Conservation (phyloP, 2,888 invertebrate species). For the Dynastes tityus region DNA sequence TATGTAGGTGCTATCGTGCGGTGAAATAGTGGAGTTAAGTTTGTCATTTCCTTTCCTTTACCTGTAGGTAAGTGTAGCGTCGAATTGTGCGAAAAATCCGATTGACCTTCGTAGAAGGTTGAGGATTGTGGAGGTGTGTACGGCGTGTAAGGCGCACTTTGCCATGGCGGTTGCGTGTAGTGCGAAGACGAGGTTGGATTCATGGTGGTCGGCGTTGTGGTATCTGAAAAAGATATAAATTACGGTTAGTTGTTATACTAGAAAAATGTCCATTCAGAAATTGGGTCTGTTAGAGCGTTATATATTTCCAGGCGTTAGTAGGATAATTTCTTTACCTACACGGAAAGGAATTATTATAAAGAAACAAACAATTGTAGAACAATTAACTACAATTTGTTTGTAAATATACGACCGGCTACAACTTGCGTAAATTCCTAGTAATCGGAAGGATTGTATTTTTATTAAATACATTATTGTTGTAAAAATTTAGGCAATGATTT, state of each 20-base stretch:
- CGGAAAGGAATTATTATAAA: no score
- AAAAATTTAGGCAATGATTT: no score
- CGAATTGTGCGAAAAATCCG: constrained; percentile 71
- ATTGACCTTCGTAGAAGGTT: constrained; percentile 70
- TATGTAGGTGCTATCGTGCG: no score
- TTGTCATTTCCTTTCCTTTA: constrained; percentile 61
- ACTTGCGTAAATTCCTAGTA: no score
- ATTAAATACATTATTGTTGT: no score
- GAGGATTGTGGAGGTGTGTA: constrained; percentile 73
- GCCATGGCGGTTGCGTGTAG: constrained; percentile 63
- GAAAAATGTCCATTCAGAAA: constrained; percentile 8
- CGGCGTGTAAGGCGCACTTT: constrained; percentile 70
- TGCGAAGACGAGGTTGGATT: constrained; percentile 55
- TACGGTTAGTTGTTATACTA: constrained; percentile 21
- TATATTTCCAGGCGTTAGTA: neutral
- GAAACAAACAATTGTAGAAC: no score
- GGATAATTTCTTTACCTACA: no score
- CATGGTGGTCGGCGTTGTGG: constrained; percentile 71
- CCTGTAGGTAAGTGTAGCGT: constrained; percentile 77
- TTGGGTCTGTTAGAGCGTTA: neutral
- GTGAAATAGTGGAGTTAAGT: neutral
- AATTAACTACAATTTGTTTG: no score
- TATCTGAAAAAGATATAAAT: constrained; percentile 68
- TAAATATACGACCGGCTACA: no score
- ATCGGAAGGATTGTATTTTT: no score